These are phyloP conservation scores for Drosophila neocordata DNA, from an alignment of 1,140 invertebrate genomes.

Conservation along the genomic window DNA sequence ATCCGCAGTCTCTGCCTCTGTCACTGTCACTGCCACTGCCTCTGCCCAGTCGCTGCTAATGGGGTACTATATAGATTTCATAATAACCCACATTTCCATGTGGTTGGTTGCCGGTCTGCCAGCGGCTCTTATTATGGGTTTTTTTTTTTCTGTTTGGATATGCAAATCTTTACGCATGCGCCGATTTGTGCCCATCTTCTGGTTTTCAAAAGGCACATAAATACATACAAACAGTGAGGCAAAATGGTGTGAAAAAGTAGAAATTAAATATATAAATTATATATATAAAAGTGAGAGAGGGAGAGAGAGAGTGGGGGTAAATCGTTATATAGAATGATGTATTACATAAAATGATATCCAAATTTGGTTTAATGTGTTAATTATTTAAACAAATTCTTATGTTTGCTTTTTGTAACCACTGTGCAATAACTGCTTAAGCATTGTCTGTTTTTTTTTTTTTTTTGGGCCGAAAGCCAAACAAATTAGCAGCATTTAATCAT, in stretches of 20 bases:
- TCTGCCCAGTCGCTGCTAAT: constrained; percentile 9
- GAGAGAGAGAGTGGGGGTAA: background rate
- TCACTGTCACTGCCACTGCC: too few species aligned
- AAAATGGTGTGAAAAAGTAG: background rate
- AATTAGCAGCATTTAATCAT: constrained; percentile 69
- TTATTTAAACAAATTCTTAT: background rate
- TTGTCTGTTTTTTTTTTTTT: constrained; percentile 4
- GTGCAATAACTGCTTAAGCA: constrained; percentile 20
- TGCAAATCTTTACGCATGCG: constrained; percentile 72
- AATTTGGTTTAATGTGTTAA: background rate
- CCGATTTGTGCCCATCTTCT: constrained; percentile 28
- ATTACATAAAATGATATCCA: too few species aligned
- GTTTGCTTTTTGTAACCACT: constrained; percentile 14
- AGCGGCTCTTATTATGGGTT: constrained; percentile 31
- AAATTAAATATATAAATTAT: background rate
- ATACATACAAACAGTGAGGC: constrained; percentile 29
- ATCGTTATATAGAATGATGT: background rate
- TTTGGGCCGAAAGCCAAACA: constrained; percentile 58
- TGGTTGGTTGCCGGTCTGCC: constrained; percentile 16
- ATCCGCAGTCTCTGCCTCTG: background rate
- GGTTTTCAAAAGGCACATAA: constrained; percentile 16
- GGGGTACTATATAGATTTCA: constrained; percentile 35
- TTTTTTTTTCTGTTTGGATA: constrained; percentile 53
- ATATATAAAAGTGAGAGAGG: background rate
- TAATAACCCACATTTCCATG: constrained; percentile 72